Conservation (phyloP, 2,797 vertebrate species). For the Centropyge bicolor region DNA sequence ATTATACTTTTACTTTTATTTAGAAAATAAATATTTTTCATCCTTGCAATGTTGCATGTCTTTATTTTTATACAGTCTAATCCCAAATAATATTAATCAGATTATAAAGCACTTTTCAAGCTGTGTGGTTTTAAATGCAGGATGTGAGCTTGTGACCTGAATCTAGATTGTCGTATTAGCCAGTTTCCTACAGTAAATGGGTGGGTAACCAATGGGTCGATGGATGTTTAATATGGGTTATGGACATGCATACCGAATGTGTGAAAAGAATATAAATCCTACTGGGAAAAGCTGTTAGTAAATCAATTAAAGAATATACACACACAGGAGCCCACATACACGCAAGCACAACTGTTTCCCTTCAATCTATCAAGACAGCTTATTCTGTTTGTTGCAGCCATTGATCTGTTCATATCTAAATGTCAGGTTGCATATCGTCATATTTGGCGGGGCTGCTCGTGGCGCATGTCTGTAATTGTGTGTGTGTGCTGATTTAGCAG, state of each 20-base stretch:
- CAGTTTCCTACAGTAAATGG: not conserved
- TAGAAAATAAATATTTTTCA: not conserved
- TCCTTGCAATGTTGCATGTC: not conserved
- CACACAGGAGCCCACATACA: not conserved
- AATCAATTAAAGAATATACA: constrained; percentile 52
- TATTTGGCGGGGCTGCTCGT: constrained; percentile 51
- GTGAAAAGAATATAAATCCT: constrained; percentile 3
- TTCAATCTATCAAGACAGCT: constrained; percentile 61
- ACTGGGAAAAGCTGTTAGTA: constrained; percentile 22
- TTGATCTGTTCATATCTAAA: constrained; percentile 78
- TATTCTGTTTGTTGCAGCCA: constrained; percentile 75
- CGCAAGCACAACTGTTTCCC: constrained; percentile 38
- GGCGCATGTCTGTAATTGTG: constrained; percentile 1
- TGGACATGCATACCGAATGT: constrained; percentile 21
- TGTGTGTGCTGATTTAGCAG: constrained; percentile 48
- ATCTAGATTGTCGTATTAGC: constrained; percentile 10
- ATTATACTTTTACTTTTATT: not conserved
- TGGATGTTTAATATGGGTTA: constrained; percentile 20
- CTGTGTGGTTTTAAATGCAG: not conserved
- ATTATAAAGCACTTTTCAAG: not conserved
- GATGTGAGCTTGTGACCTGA: constrained; percentile 14
- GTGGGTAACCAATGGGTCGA: not conserved
- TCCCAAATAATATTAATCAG: not conserved
- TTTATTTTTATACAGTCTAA: not conserved
- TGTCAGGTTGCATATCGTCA: constrained; percentile 76